These are phyloP conservation scores for Trinectes maculatus DNA, from an alignment of 2,113 vertebrate genomes.

Conservation along the genomic window DNA sequence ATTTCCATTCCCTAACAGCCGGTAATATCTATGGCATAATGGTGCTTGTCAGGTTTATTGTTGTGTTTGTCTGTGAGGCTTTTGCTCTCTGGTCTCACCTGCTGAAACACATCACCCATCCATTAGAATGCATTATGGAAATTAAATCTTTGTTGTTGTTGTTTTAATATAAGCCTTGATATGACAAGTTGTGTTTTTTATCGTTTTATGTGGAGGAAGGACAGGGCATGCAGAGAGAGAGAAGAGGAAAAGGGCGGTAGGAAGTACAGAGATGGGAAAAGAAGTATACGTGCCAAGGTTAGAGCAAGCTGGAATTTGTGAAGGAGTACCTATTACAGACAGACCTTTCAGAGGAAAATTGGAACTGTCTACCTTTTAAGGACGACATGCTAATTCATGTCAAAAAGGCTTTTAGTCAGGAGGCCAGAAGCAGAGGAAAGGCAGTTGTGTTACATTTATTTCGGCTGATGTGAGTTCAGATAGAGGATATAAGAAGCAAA, in stretches of 20 bases:
- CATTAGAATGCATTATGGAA: slow-evolving; percentile 85
- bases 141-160: slow-evolving; percentile 72
- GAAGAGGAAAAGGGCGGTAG: slow-evolving; percentile 8
- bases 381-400: slow-evolving; percentile 98
- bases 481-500: slow-evolving; percentile 35
- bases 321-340: slow-evolving; percentile 93
- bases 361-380: slow-evolving; percentile 94
- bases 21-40: slow-evolving; percentile 79
- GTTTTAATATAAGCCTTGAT: slow-evolving; percentile 64
- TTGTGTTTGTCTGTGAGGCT: slow-evolving; percentile 81
- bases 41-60: slow-evolving; percentile 79
- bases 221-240: slow-evolving; percentile 64
- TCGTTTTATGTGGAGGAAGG: slow-evolving; percentile 5
- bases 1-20: slow-evolving; percentile 79
- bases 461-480: slow-evolving; percentile 56
- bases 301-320: slow-evolving; percentile 90
- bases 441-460: slow-evolving; percentile 66
- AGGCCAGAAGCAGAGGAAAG: slow-evolving; percentile 63
- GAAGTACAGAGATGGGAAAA: slow-evolving; percentile 71
- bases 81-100: slow-evolving; percentile 74
- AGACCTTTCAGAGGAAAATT: slow-evolving; percentile 96
- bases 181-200: slow-evolving; percentile 40
- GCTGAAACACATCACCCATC: slow-evolving; percentile 76
- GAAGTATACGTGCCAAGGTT: slow-evolving; percentile 60
- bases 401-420: slow-evolving; percentile 80